Evolutionary conservation across 2,888 invertebrate genomes (phyloP), one percentile per base, ranked within the genome.

Genomic region (Dolichomitus sp.): DNA sequence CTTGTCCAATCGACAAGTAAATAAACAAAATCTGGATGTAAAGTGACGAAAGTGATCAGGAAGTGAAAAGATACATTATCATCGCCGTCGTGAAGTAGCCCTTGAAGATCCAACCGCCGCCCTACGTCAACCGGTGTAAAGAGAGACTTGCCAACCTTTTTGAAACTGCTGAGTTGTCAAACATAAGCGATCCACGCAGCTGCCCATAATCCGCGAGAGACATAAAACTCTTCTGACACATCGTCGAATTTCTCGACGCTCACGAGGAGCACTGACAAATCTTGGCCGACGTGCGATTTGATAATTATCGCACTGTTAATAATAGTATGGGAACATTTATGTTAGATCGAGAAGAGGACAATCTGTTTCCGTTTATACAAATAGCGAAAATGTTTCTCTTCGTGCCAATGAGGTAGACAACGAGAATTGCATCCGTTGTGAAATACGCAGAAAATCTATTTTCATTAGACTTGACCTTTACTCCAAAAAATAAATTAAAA

Each of bases 161-260:
- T 50, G 79, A 79, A 79, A 68, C 52, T 30, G 30, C 40, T 66
- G 37, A 57, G 73, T 59, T 27, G 65, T 52, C 59, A 48, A 65
- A 72, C 73, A 27, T 48, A 11, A 23, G n/a, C 45, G 37, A 42
- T 66, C 73, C 40, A 23, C 48, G 79, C 79, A 79, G 73, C 66
- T 79, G 74, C 57, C 40, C 30, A 19, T 7, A 57, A 54, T 66
- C 59, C 73, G 27, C 33, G 6, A 14, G 14, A 54, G 54, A 48
- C 33, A 30, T 48, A 50, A 37, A 33, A 23, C 14, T 40, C 42
- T 30, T 23, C 27, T n/a, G 30, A 48, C 57, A 12, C 57, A 17
- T 23, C 14, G 37, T 27, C 12, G 14, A 61, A 19, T n/a, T 61
- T 40, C 48, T 37, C 19, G 30, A 14, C n/a, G 5, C 9, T 37